phyloP scores from a whole-genome alignment of 2,888 invertebrate species.

The Rhabditoides inermis region DNA sequence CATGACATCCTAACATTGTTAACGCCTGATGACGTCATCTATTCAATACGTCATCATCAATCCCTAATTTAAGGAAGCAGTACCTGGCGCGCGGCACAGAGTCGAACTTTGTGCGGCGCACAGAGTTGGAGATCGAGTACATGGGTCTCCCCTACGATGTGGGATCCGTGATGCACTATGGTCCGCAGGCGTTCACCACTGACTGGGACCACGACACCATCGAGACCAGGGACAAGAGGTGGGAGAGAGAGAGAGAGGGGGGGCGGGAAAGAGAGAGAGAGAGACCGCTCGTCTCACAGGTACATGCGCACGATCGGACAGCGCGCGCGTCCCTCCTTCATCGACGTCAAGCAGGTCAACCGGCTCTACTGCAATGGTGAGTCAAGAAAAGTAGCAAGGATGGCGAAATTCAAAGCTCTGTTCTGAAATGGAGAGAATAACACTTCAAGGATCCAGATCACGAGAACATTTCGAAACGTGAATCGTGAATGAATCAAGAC shows the following conservation, averaged over 20 bases:
- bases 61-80: conserved; percentile 32
- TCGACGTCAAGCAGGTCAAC: conserved; percentile 48
- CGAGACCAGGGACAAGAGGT: conserved; percentile 31
- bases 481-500: too few species aligned
- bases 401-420: too few species aligned
- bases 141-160: conserved; percentile 47
- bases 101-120: conserved; percentile 42
- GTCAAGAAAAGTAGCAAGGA: too few species aligned
- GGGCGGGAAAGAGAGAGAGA: too few species aligned
- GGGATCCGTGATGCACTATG: conserved; percentile 46
- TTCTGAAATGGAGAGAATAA: too few species aligned
- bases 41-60: too few species aligned
- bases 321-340: conserved; percentile 36
- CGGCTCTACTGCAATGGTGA: conserved; percentile 41
- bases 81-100: conserved; percentile 43
- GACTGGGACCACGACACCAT: conserved; percentile 43
- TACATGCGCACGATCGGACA: conserved; percentile 50
- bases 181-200: conserved; percentile 42
- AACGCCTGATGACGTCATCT: too few species aligned
- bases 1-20: too few species aligned
- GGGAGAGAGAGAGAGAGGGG: too few species aligned
- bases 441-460: too few species aligned
- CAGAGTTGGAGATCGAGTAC: conserved; percentile 38
- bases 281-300: too few species aligned
- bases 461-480: too few species aligned